These are phyloP conservation scores for Coelopa pilipes DNA, from an alignment of 2,888 invertebrate genomes.

Conservation along the genomic window DNA sequence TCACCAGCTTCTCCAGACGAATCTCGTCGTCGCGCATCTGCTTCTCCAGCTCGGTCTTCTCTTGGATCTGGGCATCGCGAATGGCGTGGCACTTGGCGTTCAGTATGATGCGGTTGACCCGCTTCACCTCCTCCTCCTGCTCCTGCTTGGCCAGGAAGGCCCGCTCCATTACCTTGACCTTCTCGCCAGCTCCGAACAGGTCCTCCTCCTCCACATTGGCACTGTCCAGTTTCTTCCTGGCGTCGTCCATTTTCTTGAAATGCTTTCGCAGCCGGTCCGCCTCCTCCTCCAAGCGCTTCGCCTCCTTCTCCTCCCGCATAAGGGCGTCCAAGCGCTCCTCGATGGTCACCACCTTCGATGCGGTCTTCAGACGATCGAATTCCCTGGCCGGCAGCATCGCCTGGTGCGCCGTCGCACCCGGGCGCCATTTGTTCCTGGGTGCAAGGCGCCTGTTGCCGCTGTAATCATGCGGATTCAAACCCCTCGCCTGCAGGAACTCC, in stretches of 20 bases:
- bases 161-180: conserved; percentile 70
- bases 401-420: conserved; percentile 41
- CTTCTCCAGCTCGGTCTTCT: conserved; percentile 67
- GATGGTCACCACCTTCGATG: conserved; percentile 70
- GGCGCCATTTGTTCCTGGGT: background rate
- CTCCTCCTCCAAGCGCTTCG: conserved; percentile 69
- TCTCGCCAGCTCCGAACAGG: conserved; percentile 64
- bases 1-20: conserved; percentile 61
- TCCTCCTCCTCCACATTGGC: conserved; percentile 60
- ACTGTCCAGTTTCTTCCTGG: conserved; percentile 46
- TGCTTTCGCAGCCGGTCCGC: conserved; percentile 71
- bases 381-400: conserved; percentile 68
- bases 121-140: conserved; percentile 74
- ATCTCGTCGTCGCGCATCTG: conserved; percentile 61
- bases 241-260: conserved; percentile 68
- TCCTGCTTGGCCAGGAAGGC: conserved; percentile 65
- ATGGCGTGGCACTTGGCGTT: conserved; percentile 88
- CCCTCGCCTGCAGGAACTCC: background rate
- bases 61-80: conserved; percentile 83
- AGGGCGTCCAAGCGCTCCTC: conserved; percentile 68
- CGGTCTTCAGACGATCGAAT: conserved; percentile 71
- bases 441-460: no score
- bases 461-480: background rate
- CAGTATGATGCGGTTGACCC: conserved; percentile 81
- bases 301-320: conserved; percentile 66